A percentile compares a stretch with the other conserved stretches of the same genome.
phyloP scores from a whole-genome alignment of 2,113 vertebrate genomes.

The Cacatua alba region DNA sequence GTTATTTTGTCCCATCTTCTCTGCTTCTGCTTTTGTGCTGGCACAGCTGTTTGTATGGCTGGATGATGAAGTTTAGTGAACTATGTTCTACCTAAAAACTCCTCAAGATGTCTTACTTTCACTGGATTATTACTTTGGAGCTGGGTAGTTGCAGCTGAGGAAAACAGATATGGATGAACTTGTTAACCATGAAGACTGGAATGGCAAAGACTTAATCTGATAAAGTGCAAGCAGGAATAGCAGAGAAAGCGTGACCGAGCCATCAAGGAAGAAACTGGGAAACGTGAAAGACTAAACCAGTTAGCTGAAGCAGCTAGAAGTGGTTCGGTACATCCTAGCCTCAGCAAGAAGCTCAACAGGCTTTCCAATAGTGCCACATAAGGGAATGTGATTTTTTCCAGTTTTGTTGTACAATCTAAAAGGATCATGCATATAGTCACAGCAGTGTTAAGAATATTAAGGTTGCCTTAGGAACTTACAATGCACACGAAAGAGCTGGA shows the following conservation, averaged over 20 bases:
- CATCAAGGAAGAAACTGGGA: background rate
- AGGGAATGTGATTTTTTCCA: background rate
- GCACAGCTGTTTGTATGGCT: background rate
- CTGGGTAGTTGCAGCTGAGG: background rate
- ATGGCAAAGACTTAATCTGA: background rate
- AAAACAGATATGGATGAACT: background rate
- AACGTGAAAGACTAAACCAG: background rate
- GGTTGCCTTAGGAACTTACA: conserved; percentile 9
- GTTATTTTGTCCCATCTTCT: background rate
- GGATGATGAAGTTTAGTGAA: background rate
- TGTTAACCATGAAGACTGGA: background rate
- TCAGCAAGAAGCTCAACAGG: background rate
- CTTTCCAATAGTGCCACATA: background rate
- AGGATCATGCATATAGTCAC: background rate
- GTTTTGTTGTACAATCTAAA: background rate
- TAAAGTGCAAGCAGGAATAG: background rate
- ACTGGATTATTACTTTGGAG: background rate
- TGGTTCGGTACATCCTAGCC: background rate
- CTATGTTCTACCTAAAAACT: background rate
- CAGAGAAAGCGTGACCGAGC: background rate
- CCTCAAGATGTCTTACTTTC: background rate
- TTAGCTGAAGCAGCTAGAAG: background rate
- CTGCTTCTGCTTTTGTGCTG: background rate
- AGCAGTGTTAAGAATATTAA: conserved; percentile 4
- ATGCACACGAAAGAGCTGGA: background rate